Conservation (phyloP, 35 echinoderm and acorn worm species). For the Holothuria glaberrima region DNA sequence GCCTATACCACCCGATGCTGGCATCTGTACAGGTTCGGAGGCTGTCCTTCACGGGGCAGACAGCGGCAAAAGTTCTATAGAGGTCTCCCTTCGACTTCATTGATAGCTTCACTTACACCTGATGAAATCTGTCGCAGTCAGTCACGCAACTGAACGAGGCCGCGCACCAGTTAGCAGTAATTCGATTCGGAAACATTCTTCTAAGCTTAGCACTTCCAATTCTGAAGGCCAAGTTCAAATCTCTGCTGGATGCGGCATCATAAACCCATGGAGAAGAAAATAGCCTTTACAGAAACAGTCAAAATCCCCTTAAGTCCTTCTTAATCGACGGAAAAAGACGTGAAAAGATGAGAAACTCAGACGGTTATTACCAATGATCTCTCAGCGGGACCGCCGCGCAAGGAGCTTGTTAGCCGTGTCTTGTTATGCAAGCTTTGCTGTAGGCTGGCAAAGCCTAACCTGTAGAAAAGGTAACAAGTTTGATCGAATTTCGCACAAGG, state of each 20-base stretch:
- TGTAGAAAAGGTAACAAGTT: slow-evolving; percentile 52
- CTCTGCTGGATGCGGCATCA: slow-evolving; percentile 47
- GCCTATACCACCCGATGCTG: not conserved
- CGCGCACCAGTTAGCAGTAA: slow-evolving; percentile 56
- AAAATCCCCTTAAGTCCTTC: slow-evolving; percentile 61
- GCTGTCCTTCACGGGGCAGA: too few relatives aligned
- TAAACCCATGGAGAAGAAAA: slow-evolving; percentile 48
- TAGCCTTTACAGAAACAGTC: slow-evolving; percentile 52
- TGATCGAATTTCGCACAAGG: slow-evolving; percentile 56
- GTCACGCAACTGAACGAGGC: slow-evolving; percentile 57
- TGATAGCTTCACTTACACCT: not conserved
- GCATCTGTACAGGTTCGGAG: not conserved
- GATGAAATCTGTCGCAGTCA: not conserved
- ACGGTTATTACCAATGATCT: slow-evolving; percentile 62
- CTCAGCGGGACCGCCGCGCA: slow-evolving; percentile 54
- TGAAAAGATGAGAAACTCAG: slow-evolving; percentile 66
- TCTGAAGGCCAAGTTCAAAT: slow-evolving; percentile 68
- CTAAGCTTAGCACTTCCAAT: slow-evolving; percentile 51
- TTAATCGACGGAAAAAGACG: slow-evolving; percentile 61
- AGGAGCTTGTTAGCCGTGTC: slow-evolving; percentile 56
- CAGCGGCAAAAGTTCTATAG: not conserved
- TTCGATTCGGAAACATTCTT: slow-evolving; percentile 61
- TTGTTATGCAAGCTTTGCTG: slow-evolving; percentile 58
- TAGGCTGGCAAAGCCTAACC: slow-evolving; percentile 46
- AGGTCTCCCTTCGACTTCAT: slow-evolving; percentile 45